Evolutionary conservation across 2,888 invertebrate species (phyloP).

Genomic region (Dasypolia templi): DNA sequence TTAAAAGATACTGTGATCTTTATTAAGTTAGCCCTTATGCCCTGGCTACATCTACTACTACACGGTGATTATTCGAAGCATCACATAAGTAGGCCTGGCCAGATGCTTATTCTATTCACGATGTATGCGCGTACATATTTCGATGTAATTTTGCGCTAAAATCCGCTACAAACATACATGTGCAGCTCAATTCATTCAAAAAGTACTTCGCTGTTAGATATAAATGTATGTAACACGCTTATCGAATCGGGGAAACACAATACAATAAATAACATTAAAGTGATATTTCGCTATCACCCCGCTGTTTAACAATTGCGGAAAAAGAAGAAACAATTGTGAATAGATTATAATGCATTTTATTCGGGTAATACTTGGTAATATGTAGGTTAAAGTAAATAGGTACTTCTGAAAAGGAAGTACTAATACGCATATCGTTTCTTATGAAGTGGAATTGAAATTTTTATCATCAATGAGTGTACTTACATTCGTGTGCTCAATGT

Average conservation of each 20-base stretch:
- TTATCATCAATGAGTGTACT: slow-evolving; percentile 36
- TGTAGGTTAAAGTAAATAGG: slow-evolving; percentile 42
- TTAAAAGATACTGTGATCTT: neutral
- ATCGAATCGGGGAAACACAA: slow-evolving; percentile 10
- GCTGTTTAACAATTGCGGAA: slow-evolving; percentile 31
- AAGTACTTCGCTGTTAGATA: neutral
- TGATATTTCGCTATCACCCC: slow-evolving; percentile 45
- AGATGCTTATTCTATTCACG: neutral
- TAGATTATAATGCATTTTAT: slow-evolving; percentile 20
- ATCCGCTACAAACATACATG: neutral
- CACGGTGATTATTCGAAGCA: neutral
- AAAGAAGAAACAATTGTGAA: slow-evolving; percentile 34
- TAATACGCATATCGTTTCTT: slow-evolving; percentile 20
- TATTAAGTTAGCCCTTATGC: neutral
- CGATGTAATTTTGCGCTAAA: neutral
- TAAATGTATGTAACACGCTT: neutral
- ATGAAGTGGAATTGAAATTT: slow-evolving; percentile 36
- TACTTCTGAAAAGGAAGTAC: slow-evolving; percentile 38
- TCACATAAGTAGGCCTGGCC: neutral
- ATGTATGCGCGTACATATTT: neutral
- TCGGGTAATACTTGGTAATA: slow-evolving; percentile 18
- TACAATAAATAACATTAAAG: slow-evolving; percentile 2
- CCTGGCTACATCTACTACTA: neutral
- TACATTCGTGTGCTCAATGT: slow-evolving; percentile 1
- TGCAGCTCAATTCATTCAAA: neutral